A percentile compares a stretch with the other conserved stretches of the same genome.
Conservation (phyloP, 1,140 invertebrate species). For the Apis dorsata region DNA sequence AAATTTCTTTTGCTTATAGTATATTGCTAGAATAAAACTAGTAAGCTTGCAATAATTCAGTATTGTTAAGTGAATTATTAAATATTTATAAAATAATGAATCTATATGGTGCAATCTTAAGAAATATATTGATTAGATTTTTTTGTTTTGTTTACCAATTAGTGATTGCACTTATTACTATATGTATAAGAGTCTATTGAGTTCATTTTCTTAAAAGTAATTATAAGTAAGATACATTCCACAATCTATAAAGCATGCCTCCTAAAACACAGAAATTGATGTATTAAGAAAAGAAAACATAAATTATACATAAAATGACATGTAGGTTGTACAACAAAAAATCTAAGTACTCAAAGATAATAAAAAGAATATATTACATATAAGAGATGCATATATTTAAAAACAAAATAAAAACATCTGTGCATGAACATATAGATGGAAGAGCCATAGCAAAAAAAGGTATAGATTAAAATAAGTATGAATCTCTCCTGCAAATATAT, state of each 20-base stretch:
- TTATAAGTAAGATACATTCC: slow-evolving; percentile 32
- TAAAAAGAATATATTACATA: slow-evolving; percentile 73
- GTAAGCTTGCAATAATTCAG: not conserved
- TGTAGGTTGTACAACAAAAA: slow-evolving; percentile 73
- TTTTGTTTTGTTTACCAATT: not conserved
- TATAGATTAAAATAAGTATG: slow-evolving; percentile 72
- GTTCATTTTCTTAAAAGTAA: slow-evolving; percentile 12
- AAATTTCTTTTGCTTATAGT: not conserved
- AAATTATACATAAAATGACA: slow-evolving; percentile 75
- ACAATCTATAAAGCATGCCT: slow-evolving; percentile 61
- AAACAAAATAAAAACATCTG: slow-evolving; percentile 69
- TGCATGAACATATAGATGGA: slow-evolving; percentile 75
- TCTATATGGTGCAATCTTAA: not conserved
- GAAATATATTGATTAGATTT: not conserved
- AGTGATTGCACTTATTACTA: not conserved
- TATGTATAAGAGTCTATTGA: not conserved
- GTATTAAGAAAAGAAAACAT: slow-evolving; percentile 68
- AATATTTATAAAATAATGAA: not conserved
- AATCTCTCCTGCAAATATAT: slow-evolving; percentile 72
- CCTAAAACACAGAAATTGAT: slow-evolving; percentile 64
- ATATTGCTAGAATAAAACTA: not conserved
- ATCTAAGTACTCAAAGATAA: slow-evolving; percentile 72
- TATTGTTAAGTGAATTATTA: not conserved
- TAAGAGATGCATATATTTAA: slow-evolving; percentile 72
- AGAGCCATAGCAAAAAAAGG: slow-evolving; percentile 68